Evolutionary conservation across 2,797 vertebrate species (phyloP).

Genomic region (Helostoma temminkii): DNA sequence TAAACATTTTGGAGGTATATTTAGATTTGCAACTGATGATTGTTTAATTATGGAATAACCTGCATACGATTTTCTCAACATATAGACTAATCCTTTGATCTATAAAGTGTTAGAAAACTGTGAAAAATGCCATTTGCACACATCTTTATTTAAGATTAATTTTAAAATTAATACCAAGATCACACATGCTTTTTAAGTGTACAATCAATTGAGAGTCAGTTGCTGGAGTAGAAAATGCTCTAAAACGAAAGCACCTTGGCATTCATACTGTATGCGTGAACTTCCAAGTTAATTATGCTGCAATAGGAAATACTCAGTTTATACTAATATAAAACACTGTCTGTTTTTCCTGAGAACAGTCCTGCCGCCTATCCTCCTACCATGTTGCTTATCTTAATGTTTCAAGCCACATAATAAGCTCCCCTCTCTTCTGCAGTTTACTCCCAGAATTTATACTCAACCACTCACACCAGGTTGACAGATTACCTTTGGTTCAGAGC

Average conservation of each 20-base stretch:
- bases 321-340: slow-evolving; percentile 56
- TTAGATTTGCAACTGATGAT: not conserved
- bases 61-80: too few species aligned
- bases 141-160: too few species aligned
- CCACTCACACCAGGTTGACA: slow-evolving; percentile 72
- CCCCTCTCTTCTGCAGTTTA: slow-evolving; percentile 52
- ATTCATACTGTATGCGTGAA: slow-evolving; percentile 20
- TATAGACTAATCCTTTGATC: too few species aligned
- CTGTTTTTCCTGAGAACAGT: slow-evolving; percentile 36
- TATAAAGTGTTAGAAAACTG: too few species aligned
- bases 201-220: slow-evolving; percentile 8
- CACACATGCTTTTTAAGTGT: too few species aligned
- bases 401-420: slow-evolving; percentile 41
- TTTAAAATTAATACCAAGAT: too few species aligned
- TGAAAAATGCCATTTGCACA: too few species aligned
- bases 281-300: slow-evolving; percentile 51
- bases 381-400: slow-evolving; percentile 59
- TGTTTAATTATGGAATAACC: not conserved
- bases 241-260: slow-evolving; percentile 25
- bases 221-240: slow-evolving; percentile 32
- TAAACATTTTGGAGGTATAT: not conserved
- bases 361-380: slow-evolving; percentile 14
- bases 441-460: slow-evolving; percentile 62
- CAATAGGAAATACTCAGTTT: slow-evolving; percentile 43
- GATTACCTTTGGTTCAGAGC: slow-evolving; percentile 78